phyloP scores from a whole-genome alignment of 1,140 invertebrate species.

The Liolophura sinensis region DNA sequence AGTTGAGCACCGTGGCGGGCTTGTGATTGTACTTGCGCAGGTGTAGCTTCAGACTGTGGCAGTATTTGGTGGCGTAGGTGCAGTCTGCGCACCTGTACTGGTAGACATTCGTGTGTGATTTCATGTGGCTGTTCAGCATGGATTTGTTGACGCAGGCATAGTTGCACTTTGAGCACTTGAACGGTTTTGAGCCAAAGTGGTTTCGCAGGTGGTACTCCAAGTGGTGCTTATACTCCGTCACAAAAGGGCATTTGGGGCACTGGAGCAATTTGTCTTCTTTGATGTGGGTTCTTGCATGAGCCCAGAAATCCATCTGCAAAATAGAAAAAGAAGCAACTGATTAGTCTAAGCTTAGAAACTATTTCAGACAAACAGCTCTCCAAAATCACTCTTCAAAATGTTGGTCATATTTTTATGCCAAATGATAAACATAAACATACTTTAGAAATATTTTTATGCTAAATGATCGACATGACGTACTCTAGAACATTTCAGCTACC shows the following conservation, averaged over 20 bases:
- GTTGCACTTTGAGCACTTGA: conserved; percentile 81
- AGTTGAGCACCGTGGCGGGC: conserved; percentile 55
- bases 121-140: conserved; percentile 98
- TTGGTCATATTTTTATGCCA: no score
- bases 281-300: conserved; percentile 85
- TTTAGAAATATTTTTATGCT: no score
- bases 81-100: conserved; percentile 95
- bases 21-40: conserved; percentile 88
- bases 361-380: no score
- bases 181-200: conserved; percentile 95
- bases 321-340: conserved; percentile 4
- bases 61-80: conserved; percentile 97
- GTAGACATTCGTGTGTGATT: conserved; percentile 96
- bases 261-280: conserved; percentile 88
- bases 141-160: conserved; percentile 94
- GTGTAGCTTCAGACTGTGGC: conserved; percentile 95
- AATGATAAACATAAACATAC: no score
- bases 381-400: no score
- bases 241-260: conserved; percentile 93
- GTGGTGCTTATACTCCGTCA: conserved; percentile 99
- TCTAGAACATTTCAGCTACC: no score
- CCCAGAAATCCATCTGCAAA: conserved; percentile 80
- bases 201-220: conserved; percentile 94
- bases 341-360: no score
- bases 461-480: no score